A percentile compares a stretch with the other conserved stretches of the same genome.
phyloP scores from a whole-genome alignment of 2,113 vertebrate species.

The Colossoma macropomum region DNA sequence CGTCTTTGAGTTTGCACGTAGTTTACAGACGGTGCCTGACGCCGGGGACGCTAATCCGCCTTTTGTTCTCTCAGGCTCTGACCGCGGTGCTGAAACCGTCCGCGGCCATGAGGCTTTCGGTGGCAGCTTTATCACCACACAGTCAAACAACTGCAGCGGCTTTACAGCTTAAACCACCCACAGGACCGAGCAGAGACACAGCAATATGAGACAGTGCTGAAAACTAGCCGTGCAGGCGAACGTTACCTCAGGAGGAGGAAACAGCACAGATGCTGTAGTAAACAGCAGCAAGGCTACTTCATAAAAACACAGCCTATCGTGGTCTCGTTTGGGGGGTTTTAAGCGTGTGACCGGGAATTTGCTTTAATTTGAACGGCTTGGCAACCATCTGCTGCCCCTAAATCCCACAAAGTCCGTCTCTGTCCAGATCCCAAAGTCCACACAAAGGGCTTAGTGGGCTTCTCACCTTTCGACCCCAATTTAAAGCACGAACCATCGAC shows the following conservation, averaged over 20 bases:
- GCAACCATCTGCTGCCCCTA: conserved; percentile 72
- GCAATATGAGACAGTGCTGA: not conserved
- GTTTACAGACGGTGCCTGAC: conserved; percentile 68
- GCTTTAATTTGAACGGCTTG: conserved; percentile 47
- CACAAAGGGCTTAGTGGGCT: not conserved
- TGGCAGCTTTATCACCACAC: not conserved
- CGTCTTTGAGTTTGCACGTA: conserved; percentile 49
- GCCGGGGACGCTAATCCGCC: conserved; percentile 76
- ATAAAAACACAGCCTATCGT: not conserved
- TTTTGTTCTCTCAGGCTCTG: conserved; percentile 82
- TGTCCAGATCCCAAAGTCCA: conserved; percentile 8
- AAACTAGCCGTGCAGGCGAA: not conserved
- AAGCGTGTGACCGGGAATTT: not conserved
- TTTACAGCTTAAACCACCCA: not conserved
- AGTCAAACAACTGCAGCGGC: not conserved
- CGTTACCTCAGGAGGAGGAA: not conserved
- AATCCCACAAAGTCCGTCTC: conserved; percentile 60
- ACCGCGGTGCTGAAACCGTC: conserved; percentile 77
- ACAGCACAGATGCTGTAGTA: not conserved
- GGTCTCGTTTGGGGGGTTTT: not conserved
- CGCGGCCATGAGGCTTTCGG: conserved; percentile 35
- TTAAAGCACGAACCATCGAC: not conserved
- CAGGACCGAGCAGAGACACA: not conserved
- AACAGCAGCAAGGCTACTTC: not conserved
- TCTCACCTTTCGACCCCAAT: not conserved